Evolutionary conservation across 2,797 vertebrate species (phyloP), one percentile per base, ranked within the genome.

Genomic region (Melanitta fusca): DNA sequence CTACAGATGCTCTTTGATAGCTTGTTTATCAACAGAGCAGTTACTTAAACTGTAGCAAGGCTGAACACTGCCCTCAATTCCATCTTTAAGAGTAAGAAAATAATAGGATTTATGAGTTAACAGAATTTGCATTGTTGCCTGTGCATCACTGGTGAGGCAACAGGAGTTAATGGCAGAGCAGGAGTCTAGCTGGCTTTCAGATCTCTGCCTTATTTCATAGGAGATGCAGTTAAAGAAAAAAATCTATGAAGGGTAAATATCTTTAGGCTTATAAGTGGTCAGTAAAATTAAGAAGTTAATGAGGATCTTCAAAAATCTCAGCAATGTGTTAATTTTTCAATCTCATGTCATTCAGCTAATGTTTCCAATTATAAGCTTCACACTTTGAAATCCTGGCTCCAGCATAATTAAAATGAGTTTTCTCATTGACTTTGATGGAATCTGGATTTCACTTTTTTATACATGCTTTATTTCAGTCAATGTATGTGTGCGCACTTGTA

Each of bases 311-410:
- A 88, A 45, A 75, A 79, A 72, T 39, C 61, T 91, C 69, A 88
- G 41, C 32, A 85, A 49, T 53, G 28, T 32, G 69, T 68, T 74
- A 53, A 72, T 81, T 94, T 92, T 93, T 86, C 66, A 91, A 20
- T 25, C 15, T 71, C 61, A 53, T 16, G 11, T 79, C 41, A 74
- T 51, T 88, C 73, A 65, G 58, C 10, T 65, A 36, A 80, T 20
- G 3, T 88, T 86, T 88, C 77, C 49, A 81, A 5, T 75, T 88
- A 51, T 30, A 85, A 69, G 10, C 34, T 72, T 75, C 86, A 72
- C 11, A 73, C 64, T 47, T 43, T 93, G 43, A 89, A 88, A 77
- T 73, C 32, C 45, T 82, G 56, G 22, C 41, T 89, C 27, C 51
- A 87, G 56, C 41, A 62, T 14, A 70, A 80, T 58, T 87, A 66